A percentile compares a stretch with the other conserved stretches of the same genome.
These are phyloP conservation scores for Salminus brasiliensis DNA, from an alignment of 2,113 vertebrate species.

Conservation along the genomic window DNA sequence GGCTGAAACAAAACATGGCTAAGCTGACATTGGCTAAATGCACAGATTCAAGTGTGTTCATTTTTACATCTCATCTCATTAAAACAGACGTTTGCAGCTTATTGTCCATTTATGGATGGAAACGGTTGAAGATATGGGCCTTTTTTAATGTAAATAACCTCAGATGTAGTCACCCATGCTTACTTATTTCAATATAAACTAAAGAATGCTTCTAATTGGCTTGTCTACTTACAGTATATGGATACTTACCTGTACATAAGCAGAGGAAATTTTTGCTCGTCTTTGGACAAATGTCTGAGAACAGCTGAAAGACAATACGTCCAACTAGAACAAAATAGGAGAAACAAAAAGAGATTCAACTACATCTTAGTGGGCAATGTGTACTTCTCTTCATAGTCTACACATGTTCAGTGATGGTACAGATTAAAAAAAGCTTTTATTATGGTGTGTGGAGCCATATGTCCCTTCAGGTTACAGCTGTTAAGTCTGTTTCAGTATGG, in stretches of 20 bases:
- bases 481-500: not conserved
- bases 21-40: too few relatives aligned
- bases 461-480: constrained; percentile 25
- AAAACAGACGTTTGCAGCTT: too few relatives aligned
- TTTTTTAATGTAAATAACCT: too few relatives aligned
- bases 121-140: too few relatives aligned
- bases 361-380: not conserved
- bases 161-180: not conserved
- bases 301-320: constrained; percentile 97
- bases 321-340: constrained; percentile 79
- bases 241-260: constrained; percentile 90
- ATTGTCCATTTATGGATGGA: too few relatives aligned
- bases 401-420: not conserved
- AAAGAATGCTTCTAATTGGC: too few relatives aligned
- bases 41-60: too few relatives aligned
- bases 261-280: constrained; percentile 98
- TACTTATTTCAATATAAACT: not conserved
- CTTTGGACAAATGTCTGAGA: constrained; percentile 96
- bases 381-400: not conserved
- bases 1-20: too few relatives aligned
- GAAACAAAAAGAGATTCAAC: constrained; percentile 10
- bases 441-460: not conserved
- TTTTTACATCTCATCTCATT: too few relatives aligned
- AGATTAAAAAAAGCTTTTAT: not conserved
- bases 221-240: not conserved